Conservation (phyloP, 2,888 invertebrate genomes). For the Muscina levida region DNA sequence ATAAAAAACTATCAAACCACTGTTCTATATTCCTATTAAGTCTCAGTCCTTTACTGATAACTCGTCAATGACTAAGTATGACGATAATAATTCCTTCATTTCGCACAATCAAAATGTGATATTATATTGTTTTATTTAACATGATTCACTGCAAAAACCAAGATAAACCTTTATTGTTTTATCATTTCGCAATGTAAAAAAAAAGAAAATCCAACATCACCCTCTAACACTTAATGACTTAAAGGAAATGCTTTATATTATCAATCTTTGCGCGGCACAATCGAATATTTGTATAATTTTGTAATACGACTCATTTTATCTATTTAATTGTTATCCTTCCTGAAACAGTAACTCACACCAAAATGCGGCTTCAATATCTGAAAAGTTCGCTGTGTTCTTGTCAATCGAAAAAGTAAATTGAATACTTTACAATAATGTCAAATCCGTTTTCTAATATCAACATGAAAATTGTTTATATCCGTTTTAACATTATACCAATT, state of each 20-base stretch:
- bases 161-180: too few relatives aligned
- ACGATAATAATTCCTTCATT: too few relatives aligned
- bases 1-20: too few relatives aligned
- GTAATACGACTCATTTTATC: constrained; percentile 32
- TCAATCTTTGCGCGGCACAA: background rate
- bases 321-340: constrained; percentile 41
- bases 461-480: constrained; percentile 68
- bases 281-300: constrained; percentile 20
- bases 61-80: too few relatives aligned
- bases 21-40: too few relatives aligned
- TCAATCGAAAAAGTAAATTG: constrained; percentile 59
- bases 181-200: too few relatives aligned
- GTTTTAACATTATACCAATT: constrained; percentile 61
- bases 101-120: too few relatives aligned
- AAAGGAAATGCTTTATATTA: background rate
- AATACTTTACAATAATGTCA: constrained; percentile 64
- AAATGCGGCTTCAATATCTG: constrained; percentile 31
- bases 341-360: background rate
- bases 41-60: too few relatives aligned
- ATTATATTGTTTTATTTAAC: too few relatives aligned
- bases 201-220: too few relatives aligned
- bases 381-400: constrained; percentile 57
- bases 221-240: too few relatives aligned
- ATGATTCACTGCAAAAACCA: too few relatives aligned
- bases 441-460: constrained; percentile 66